Conservation (phyloP, 2,797 vertebrate genomes). For the Gobio occitaniae region DNA sequence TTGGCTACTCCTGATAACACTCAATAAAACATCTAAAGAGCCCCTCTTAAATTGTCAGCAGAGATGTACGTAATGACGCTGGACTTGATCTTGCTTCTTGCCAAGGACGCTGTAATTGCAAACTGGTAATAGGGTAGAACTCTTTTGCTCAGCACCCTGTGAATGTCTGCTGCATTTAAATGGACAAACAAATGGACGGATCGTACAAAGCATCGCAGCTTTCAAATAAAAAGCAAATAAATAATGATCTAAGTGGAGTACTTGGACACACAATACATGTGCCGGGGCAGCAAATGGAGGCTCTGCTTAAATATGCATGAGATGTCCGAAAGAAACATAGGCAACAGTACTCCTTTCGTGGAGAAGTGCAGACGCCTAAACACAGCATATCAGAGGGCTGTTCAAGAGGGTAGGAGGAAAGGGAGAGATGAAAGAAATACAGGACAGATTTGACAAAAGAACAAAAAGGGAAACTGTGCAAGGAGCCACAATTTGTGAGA, state of each 20-base stretch:
- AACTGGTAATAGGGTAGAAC: slow-evolving; percentile 35
- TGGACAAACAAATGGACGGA: slow-evolving; percentile 38
- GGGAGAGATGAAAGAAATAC: slow-evolving; percentile 24
- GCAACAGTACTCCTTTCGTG: slow-evolving; percentile 82
- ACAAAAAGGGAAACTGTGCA: slow-evolving; percentile 44
- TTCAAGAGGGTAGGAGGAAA: slow-evolving; percentile 52
- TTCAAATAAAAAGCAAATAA: slow-evolving; percentile 74
- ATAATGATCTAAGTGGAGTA: slow-evolving; percentile 76
- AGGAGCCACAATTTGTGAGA: slow-evolving; percentile 36
- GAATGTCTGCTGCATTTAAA: slow-evolving; percentile 9
- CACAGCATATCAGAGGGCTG: slow-evolving; percentile 75
- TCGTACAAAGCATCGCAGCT: slow-evolving; percentile 66
- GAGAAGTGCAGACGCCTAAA: slow-evolving; percentile 75
- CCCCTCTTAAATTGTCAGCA: slow-evolving; percentile 57
- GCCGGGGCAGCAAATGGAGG: slow-evolving; percentile 77
- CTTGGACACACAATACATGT: slow-evolving; percentile 80
- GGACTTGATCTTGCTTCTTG: slow-evolving; percentile 47
- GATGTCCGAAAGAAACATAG: slow-evolving; percentile 75
- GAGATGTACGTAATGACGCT: slow-evolving; percentile 46
- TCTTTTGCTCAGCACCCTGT: slow-evolving; percentile 33
- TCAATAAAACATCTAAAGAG: slow-evolving; percentile 58
- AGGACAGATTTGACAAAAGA: slow-evolving; percentile 44
- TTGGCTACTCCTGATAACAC: slow-evolving; percentile 54
- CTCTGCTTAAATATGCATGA: slow-evolving; percentile 85
- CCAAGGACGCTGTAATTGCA: slow-evolving; percentile 54